These are phyloP conservation scores for Anagyrus pseudococci DNA, from an alignment of 2,888 invertebrate species.

Conservation along the genomic window DNA sequence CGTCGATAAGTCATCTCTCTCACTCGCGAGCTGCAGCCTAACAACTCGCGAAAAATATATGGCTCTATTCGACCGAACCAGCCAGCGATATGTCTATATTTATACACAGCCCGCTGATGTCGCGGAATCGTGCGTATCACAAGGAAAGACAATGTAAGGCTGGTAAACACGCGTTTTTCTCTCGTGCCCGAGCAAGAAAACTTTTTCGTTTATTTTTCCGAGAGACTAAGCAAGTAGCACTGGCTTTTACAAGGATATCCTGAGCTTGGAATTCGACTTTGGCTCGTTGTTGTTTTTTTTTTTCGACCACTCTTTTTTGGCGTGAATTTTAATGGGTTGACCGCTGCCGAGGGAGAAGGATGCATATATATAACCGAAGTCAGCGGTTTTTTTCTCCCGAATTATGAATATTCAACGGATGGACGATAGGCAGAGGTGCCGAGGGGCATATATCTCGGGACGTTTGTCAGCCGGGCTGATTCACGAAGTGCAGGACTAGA, in stretches of 20 bases:
- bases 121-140: no score
- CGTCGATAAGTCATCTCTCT: slow-evolving; percentile 25
- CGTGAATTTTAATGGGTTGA: no score
- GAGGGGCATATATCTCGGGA: background rate
- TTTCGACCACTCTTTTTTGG: no score
- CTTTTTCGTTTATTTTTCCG: no score
- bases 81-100: no score
- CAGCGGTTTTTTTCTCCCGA: background rate
- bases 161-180: no score
- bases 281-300: no score
- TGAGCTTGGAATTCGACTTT: background rate
- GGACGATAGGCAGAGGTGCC: slow-evolving; percentile 4
- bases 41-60: background rate
- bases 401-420: slow-evolving; percentile 23
- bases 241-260: no score
- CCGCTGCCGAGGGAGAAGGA: background rate
- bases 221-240: background rate
- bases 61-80: background rate
- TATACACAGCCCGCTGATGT: no score
- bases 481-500: slow-evolving; percentile 22
- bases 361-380: no score
- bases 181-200: no score
- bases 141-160: background rate
- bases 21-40: background rate
- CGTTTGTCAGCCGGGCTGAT: slow-evolving; percentile 16